Conservation (phyloP, 2,797 vertebrate species). For the Gymnopithys bicolor region DNA sequence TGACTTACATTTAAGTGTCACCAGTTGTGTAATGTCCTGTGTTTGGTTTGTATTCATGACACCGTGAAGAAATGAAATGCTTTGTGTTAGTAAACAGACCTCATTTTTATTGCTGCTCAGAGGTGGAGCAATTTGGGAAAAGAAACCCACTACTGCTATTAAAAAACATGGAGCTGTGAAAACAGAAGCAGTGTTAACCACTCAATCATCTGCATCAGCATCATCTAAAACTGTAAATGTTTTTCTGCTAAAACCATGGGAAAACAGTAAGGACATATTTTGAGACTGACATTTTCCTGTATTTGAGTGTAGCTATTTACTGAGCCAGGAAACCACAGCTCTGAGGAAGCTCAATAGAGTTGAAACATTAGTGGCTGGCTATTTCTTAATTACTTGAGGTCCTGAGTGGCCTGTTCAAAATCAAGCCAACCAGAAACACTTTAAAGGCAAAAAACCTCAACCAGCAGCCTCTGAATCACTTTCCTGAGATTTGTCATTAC, state of each 20-base stretch:
- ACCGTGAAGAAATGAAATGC: conserved; percentile 35
- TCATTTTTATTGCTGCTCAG: conserved; percentile 30
- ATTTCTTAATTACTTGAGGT: conserved; percentile 40
- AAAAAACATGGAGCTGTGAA: background rate
- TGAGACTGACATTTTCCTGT: background rate
- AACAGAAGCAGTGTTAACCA: background rate
- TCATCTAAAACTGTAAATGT: background rate
- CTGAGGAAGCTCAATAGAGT: background rate
- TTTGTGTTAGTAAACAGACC: conserved; percentile 52
- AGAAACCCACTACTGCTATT: background rate
- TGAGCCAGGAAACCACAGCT: background rate
- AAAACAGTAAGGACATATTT: background rate
- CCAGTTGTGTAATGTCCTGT: conserved; percentile 56
- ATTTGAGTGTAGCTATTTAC: background rate
- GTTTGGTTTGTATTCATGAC: conserved; percentile 42
- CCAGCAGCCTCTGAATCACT: background rate
- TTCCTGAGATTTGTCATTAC: background rate
- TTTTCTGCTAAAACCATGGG: background rate
- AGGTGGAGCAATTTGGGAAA: background rate
- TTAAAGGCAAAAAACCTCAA: background rate
- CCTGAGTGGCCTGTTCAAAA: background rate
- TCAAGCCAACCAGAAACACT: background rate
- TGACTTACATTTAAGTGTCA: conserved; percentile 58
- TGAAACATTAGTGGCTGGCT: background rate
- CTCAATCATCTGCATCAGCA: background rate